These are phyloP conservation scores for Penaeus monodon DNA, from an alignment of 2,888 invertebrate genomes.

Conservation along the genomic window DNA sequence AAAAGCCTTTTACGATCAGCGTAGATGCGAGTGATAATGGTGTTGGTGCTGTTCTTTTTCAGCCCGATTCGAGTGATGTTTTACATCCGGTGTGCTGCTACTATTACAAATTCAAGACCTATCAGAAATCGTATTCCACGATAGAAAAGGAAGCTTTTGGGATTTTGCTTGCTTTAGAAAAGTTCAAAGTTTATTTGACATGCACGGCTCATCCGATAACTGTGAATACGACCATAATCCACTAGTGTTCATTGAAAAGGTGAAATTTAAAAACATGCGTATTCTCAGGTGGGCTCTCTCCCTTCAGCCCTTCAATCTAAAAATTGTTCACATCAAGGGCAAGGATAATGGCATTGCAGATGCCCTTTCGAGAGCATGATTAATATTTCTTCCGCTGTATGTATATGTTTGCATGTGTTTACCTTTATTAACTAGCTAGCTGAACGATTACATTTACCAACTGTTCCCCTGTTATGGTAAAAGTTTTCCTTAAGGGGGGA, in stretches of 20 bases:
- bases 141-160: not conserved
- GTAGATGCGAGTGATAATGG: too few species aligned
- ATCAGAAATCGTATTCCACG: constrained; percentile 2
- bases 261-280: too few species aligned
- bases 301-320: not conserved
- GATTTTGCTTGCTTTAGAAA: not conserved
- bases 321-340: not conserved
- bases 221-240: not conserved
- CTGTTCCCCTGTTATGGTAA: too few species aligned
- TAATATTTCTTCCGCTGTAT: too few species aligned
- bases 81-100: constrained; percentile 7
- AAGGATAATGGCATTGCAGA: not conserved
- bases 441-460: too few species aligned
- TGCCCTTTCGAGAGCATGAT: not conserved
- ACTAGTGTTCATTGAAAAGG: not conserved
- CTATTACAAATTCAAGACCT: constrained; percentile 4
- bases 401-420: too few species aligned
- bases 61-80: not conserved
- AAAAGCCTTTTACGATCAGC: not conserved
- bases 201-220: too few species aligned
- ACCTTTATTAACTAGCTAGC: too few species aligned
- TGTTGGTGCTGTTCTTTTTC: constrained; percentile 15
- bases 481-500: too few species aligned
- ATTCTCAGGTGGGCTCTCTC: constrained; percentile 19
- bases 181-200: constrained; percentile 1